These are phyloP conservation scores for Pilophorus perplexus DNA, from an alignment of 2,888 invertebrate species.

Conservation along the genomic window DNA sequence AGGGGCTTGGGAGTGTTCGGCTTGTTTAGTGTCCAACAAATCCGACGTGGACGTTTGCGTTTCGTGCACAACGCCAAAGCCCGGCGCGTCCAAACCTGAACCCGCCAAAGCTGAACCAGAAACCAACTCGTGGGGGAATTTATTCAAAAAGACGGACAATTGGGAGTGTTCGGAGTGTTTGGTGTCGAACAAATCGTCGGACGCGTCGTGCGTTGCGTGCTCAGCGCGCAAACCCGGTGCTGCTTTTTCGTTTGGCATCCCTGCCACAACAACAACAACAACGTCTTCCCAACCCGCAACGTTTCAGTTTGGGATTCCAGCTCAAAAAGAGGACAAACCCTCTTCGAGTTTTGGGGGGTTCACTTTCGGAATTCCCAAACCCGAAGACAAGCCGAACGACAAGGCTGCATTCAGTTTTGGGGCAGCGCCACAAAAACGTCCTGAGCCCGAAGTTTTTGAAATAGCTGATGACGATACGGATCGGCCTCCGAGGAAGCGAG, in stretches of 20 bases:
- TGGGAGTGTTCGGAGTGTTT: constrained; percentile 66
- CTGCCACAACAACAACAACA: background rate
- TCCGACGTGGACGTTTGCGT: constrained; percentile 56
- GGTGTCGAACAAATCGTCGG: constrained; percentile 57
- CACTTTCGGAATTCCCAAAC: constrained; percentile 36
- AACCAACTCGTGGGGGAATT: no score
- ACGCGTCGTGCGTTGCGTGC: constrained; percentile 60
- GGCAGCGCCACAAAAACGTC: background rate
- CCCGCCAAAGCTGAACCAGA: no score
- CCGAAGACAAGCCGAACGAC: background rate
- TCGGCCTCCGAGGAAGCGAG: constrained; percentile 37
- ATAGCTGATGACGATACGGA: constrained; percentile 19
- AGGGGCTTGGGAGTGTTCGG: constrained; percentile 61
- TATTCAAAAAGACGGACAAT: no score
- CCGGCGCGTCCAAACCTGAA: constrained; percentile 50
- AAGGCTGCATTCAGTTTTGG: constrained; percentile 6
- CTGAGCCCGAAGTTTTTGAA: background rate
- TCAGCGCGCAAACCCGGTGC: constrained; percentile 51
- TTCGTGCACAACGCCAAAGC: constrained; percentile 60
- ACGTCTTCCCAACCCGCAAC: background rate
- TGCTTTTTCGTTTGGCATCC: constrained; percentile 9
- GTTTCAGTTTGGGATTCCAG: background rate
- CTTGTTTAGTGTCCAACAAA: constrained; percentile 62
- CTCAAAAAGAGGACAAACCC: constrained; percentile 13
- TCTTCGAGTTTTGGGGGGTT: constrained; percentile 1